These are phyloP conservation scores for Enteromius argenteus DNA, from an alignment of 2,797 vertebrate genomes.

Conservation along the genomic window DNA sequence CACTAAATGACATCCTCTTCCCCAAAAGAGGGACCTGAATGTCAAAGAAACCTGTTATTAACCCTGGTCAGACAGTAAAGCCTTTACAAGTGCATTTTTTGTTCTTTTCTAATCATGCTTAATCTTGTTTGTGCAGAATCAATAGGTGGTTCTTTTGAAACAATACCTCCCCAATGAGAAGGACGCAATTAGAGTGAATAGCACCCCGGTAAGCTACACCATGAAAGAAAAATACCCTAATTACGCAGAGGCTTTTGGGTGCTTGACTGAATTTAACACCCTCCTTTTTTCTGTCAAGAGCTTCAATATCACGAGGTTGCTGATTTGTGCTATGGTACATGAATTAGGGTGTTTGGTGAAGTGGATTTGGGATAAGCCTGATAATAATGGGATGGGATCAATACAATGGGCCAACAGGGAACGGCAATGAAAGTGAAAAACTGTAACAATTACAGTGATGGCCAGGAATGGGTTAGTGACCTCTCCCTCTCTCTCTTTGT, in stretches of 20 bases:
- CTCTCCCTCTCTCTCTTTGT: conserved; percentile 67
- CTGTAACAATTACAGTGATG: conserved; percentile 77
- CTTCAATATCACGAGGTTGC: conserved; percentile 22
- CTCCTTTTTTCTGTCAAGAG: conserved; percentile 35
- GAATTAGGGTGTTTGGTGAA: conserved; percentile 53
- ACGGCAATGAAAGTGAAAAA: conserved; percentile 75
- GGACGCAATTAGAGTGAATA: conserved; percentile 65
- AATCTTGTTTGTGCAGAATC: conserved; percentile 78
- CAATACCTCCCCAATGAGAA: conserved; percentile 69
- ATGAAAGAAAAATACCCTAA: conserved; percentile 55
- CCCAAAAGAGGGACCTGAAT: conserved; percentile 22
- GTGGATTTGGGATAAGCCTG: conserved; percentile 76
- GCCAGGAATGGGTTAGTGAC: conserved; percentile 76
- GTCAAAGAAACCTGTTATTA: conserved; percentile 61
- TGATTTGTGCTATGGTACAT: conserved; percentile 41
- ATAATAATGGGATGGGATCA: conserved; percentile 82
- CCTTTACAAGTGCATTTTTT: conserved; percentile 65
- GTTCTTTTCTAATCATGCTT: conserved; percentile 77
- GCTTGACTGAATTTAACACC: conserved; percentile 54
- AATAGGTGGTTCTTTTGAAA: conserved; percentile 70
- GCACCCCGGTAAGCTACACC: conserved; percentile 49
- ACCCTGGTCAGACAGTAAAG: conserved; percentile 62
- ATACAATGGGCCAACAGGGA: conserved; percentile 76
- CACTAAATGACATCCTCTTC: conserved; percentile 38
- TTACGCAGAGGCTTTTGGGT: conserved; percentile 66